Base-by-base conservation (phyloP, 2,888 invertebrate species). In the Lamellibrachia satsuma region DNA sequence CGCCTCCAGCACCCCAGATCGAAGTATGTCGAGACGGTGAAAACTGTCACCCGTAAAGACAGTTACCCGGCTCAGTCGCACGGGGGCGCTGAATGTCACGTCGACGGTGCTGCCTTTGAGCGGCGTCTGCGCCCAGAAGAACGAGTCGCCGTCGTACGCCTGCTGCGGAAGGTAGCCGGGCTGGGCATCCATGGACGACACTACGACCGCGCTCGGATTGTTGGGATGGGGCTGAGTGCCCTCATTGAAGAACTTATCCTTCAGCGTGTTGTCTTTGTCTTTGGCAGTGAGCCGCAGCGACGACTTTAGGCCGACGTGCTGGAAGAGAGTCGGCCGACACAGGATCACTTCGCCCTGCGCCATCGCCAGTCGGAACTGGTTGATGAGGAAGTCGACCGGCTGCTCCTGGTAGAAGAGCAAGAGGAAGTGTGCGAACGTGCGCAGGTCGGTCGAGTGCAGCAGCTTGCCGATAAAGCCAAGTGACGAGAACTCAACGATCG, bases 381-480 rank as follows among this genome's bases (percentile, higher is more conserved):
- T 91, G 7, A 94, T 93, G n/a, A 94, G 93, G 94, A 94, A 94
- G 57, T 94, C 94, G 8, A 94, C 93, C n/a, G 94, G 94, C 92
- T 94, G 94, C 92, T 94, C 94, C 7, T 94, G 94, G 57, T 94
- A 94, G 75, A 94, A 94, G 11, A 93, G 93, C 92, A 93, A 52
- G 93, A 94, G 92, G 90, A 93, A 94, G 39, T 92, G 52, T 0
- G 94, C 93, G n/a, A 94, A 92, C 92, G 92, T 93, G 15, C 91
- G 51, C 57, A 96, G 93, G 93, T 96, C 95, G 7, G 92, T 90
- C n/a, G 95, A 95, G 51, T 94, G 94, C 92, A 96, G 95, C 15
- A 96, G 94, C 92, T 96, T 95, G 0, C 96, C 96, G 75, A 96
- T 96, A 90, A 96, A 96, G 52, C 96, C 94, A 90, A 96, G 96